A percentile compares a stretch with the other conserved stretches of the same genome.
Conservation (phyloP, 1,140 invertebrate species). For the Drosophila micromelanica region DNA sequence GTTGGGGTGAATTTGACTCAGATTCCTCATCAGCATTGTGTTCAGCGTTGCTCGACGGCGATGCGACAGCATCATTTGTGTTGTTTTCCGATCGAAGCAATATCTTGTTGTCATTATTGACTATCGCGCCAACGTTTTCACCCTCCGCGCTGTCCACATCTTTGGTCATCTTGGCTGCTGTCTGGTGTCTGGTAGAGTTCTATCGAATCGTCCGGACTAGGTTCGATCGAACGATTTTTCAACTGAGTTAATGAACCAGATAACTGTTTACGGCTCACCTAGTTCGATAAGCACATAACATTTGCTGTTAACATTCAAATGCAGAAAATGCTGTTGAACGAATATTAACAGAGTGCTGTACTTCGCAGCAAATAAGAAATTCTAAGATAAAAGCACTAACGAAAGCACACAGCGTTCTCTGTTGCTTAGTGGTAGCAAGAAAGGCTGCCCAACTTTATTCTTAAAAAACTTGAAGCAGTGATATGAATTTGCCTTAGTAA, state of each 20-base stretch:
- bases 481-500: too few species aligned
- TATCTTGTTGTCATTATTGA: slow-evolving; percentile 19
- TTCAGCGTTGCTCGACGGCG: slow-evolving; percentile 2
- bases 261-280: neutral
- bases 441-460: too few species aligned
- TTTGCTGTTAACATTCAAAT: slow-evolving; percentile 9
- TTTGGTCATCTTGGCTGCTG: slow-evolving; percentile 42
- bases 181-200: slow-evolving; percentile 13
- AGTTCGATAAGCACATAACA: slow-evolving; percentile 10
- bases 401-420: too few species aligned
- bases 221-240: slow-evolving; percentile 13
- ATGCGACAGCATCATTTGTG: neutral
- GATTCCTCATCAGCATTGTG: slow-evolving; percentile 17
- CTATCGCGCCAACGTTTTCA: slow-evolving; percentile 14
- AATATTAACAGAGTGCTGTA: neutral
- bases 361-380: too few species aligned
- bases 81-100: slow-evolving; percentile 17
- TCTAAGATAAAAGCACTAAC: too few species aligned
- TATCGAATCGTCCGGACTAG: slow-evolving; percentile 8
- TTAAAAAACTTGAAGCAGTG: too few species aligned
- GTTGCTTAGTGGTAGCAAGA: too few species aligned
- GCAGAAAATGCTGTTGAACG: neutral
- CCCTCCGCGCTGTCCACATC: slow-evolving; percentile 35
- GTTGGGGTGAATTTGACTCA: slow-evolving; percentile 46
- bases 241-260: slow-evolving; percentile 6